Conservation (phyloP, 2,797 vertebrate genomes). For the Artibeus jamaicensis region DNA sequence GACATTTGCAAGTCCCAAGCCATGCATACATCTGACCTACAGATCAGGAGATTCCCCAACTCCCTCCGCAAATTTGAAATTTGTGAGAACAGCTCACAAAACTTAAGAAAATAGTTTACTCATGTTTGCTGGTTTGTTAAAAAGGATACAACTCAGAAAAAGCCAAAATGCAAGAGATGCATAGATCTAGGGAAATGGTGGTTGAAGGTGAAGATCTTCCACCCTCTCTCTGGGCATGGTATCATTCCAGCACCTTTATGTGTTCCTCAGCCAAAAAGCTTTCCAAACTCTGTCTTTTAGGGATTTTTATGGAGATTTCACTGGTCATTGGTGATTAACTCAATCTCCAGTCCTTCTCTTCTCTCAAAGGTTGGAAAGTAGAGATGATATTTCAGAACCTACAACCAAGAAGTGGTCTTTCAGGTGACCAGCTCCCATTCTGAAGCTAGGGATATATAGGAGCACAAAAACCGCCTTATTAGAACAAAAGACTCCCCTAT, state of each 20-base stretch:
- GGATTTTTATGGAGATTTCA: background rate
- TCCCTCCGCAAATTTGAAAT: background rate
- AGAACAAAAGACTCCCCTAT: background rate
- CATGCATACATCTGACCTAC: background rate
- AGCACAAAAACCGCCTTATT: too few species aligned
- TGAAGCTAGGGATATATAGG: background rate
- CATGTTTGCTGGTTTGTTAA: background rate
- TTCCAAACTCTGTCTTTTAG: background rate
- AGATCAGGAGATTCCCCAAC: background rate
- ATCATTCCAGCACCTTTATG: background rate
- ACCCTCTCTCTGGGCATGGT: background rate
- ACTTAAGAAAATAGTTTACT: background rate
- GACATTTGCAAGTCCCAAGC: background rate
- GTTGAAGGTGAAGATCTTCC: too few species aligned
- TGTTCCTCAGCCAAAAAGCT: background rate
- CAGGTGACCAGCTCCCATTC: background rate
- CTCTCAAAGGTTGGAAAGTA: background rate
- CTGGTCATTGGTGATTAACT: background rate
- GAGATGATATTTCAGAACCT: background rate
- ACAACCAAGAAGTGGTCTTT: background rate
- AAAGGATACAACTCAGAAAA: background rate
- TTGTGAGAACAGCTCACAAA: background rate
- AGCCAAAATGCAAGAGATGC: background rate
- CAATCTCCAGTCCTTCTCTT: background rate
- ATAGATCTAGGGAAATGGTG: too few species aligned